Conservation (phyloP, 2,113 vertebrate species). For the Gadus chalcogrammus region DNA sequence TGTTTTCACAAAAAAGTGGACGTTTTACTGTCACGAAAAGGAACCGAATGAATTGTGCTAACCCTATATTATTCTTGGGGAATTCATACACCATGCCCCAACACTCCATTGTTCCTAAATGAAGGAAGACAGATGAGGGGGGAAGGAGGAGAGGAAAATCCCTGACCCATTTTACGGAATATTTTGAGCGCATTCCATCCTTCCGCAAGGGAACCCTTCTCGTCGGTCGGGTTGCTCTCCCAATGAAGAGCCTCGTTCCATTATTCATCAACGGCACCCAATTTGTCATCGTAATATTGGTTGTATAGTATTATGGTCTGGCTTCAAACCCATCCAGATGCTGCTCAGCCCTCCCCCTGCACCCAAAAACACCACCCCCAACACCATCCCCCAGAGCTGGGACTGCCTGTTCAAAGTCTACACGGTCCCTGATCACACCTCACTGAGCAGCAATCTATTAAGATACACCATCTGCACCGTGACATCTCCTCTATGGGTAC, state of each 20-base stretch:
- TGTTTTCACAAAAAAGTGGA: too few relatives aligned
- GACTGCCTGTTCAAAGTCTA: constrained; percentile 38
- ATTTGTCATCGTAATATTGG: constrained; percentile 56
- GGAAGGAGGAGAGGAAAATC: too few relatives aligned
- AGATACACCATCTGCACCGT: too few relatives aligned
- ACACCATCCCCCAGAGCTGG: constrained; percentile 21
- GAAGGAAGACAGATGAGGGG: too few relatives aligned
- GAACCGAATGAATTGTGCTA: too few relatives aligned
- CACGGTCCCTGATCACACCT: constrained; percentile 21
- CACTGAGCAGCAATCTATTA: constrained; percentile 17
- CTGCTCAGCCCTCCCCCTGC: constrained; percentile 14
- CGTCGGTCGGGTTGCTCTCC: constrained; percentile 32
- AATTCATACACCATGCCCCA: too few relatives aligned
- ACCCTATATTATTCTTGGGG: too few relatives aligned
- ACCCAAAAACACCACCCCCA: too few relatives aligned
- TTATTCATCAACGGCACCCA: constrained; percentile 66
- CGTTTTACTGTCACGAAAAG: too few relatives aligned
- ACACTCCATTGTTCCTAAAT: too few relatives aligned
- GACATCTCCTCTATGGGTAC: too few relatives aligned
- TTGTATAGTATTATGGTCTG: constrained; percentile 52
- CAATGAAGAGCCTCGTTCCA: constrained; percentile 36
- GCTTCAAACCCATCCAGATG: constrained; percentile 43
- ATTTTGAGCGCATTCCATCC: constrained; percentile 35
- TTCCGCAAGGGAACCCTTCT: constrained; percentile 36
- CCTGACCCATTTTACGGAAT: background rate